These are phyloP conservation scores for Corythoichthys haematopterus DNA, from an alignment of 2,113 vertebrate species.

Conservation along the genomic window DNA sequence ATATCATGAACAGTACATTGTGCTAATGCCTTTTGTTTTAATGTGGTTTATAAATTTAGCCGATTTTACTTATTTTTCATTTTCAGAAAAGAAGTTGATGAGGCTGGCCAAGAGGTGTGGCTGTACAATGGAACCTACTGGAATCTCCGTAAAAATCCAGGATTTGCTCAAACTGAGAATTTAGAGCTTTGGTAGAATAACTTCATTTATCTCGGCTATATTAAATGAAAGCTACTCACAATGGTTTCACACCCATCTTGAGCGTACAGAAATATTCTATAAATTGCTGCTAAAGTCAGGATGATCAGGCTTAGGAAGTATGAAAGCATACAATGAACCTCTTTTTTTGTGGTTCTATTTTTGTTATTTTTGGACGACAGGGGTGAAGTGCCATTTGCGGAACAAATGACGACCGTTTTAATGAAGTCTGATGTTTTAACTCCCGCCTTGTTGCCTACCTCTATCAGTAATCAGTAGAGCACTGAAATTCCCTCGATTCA, in stretches of 20 bases:
- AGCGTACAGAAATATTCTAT: not conserved
- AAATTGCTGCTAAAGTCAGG: conserved; percentile 5
- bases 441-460: conserved; percentile 14
- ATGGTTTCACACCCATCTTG: not conserved
- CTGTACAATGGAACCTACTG: conserved; percentile 84
- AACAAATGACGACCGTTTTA: conserved; percentile 43
- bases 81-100: conserved; percentile 73
- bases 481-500: conserved; percentile 5
- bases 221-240: not conserved
- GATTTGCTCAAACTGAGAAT: conserved; percentile 78
- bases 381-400: conserved; percentile 33
- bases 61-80: not conserved
- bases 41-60: not conserved
- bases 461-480: conserved; percentile 1
- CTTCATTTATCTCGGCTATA: not conserved
- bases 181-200: conserved; percentile 82
- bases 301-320: not conserved
- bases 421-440: conserved; percentile 23
- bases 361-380: not conserved
- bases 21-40: not conserved
- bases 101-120: conserved; percentile 81
- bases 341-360: not conserved
- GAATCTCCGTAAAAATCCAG: conserved; percentile 79
- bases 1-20: no score
- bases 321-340: conserved; percentile 40